These are phyloP conservation scores for Dermochelys coriacea DNA, from an alignment of 2,797 vertebrate species.

Conservation along the genomic window DNA sequence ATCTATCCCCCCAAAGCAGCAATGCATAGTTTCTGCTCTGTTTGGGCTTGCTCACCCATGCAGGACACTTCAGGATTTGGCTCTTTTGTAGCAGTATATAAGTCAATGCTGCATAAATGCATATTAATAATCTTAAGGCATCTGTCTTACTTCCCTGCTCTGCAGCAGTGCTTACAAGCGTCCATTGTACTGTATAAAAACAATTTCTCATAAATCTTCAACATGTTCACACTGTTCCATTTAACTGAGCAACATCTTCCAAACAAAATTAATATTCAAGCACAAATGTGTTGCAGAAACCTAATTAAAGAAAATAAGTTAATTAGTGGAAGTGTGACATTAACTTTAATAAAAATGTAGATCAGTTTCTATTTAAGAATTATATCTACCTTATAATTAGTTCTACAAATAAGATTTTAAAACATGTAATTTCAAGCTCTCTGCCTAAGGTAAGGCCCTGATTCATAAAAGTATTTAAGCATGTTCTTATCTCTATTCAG, in stretches of 20 bases:
- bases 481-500: not conserved
- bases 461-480: not conserved
- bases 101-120: slow-evolving; percentile 78
- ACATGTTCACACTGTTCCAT: slow-evolving; percentile 65
- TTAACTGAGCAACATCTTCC: slow-evolving; percentile 75
- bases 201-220: slow-evolving; percentile 75
- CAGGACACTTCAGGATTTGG: slow-evolving; percentile 77
- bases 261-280: slow-evolving; percentile 79
- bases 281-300: slow-evolving; percentile 78
- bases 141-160: slow-evolving; percentile 77
- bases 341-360: not conserved
- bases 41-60: slow-evolving; percentile 63
- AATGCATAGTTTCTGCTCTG: slow-evolving; percentile 78
- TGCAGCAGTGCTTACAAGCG: slow-evolving; percentile 74
- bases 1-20: slow-evolving; percentile 37
- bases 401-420: not conserved
- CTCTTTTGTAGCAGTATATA: slow-evolving; percentile 72
- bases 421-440: not conserved
- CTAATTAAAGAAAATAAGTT: slow-evolving; percentile 62
- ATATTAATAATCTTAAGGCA: slow-evolving; percentile 83
- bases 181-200: slow-evolving; percentile 71
- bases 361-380: not conserved
- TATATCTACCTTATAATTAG: not conserved
- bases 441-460: not conserved
- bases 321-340: slow-evolving; percentile 28